Evolutionary conservation across 2,888 invertebrate species (phyloP).

Genomic region (Perdita meconis): DNA sequence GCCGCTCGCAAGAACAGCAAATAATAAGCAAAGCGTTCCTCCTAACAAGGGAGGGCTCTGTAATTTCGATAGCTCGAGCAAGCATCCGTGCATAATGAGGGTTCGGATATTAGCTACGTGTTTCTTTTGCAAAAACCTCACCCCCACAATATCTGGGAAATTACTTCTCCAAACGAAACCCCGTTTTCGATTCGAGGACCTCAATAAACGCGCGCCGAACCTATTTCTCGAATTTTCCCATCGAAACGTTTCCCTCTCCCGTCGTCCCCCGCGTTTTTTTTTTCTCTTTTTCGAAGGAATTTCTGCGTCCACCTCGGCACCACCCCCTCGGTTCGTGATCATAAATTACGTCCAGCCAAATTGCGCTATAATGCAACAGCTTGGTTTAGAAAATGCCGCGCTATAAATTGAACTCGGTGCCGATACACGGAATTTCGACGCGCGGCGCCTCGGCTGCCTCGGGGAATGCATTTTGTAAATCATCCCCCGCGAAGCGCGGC

Average conservation of each 20-base stretch:
- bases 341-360: slow-evolving; percentile 63
- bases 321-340: neutral
- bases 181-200: slow-evolving; percentile 21
- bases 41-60: neutral
- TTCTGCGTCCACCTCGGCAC: neutral
- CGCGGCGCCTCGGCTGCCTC: neutral
- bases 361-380: slow-evolving; percentile 70
- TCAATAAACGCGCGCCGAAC: slow-evolving; percentile 32
- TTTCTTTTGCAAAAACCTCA: slow-evolving; percentile 18
- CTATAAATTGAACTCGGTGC: slow-evolving; percentile 49
- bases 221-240: slow-evolving; percentile 11
- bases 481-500: slow-evolving; percentile 23
- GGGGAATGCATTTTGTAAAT: slow-evolving; percentile 46
- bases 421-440: slow-evolving; percentile 50
- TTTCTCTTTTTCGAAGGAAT: slow-evolving; percentile 34
- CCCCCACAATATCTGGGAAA: neutral
- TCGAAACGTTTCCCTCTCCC: neutral
- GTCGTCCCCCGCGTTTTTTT: neutral
- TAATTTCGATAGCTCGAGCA: slow-evolving; percentile 12
- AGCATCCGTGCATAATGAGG: neutral
- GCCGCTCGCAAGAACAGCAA: neutral
- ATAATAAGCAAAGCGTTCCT: slow-evolving; percentile 9
- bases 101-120: slow-evolving; percentile 24
- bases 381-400: slow-evolving; percentile 64
- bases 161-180: neutral